Evolutionary conservation across 53 echinoderm and acorn worm species (phyloP).

Genomic region (Arbacia lixula): DNA sequence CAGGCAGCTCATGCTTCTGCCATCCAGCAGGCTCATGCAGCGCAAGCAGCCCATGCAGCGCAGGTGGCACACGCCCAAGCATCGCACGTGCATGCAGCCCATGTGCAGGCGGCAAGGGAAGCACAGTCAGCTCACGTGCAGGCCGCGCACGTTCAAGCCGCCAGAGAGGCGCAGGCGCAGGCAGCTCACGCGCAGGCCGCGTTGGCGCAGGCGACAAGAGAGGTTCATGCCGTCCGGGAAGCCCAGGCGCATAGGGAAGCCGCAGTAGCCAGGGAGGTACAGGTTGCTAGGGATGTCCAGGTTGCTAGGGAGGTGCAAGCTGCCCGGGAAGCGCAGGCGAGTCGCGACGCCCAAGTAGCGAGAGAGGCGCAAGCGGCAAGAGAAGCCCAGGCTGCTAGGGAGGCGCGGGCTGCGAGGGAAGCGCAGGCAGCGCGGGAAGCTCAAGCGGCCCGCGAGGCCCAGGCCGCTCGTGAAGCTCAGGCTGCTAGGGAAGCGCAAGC

Average conservation of each 20-base stretch:
- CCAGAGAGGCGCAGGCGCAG: conserved; percentile 46
- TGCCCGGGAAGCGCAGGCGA: conserved; percentile 19
- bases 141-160: conserved; percentile 51
- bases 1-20: conserved; percentile 54
- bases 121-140: conserved; percentile 52
- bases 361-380: conserved; percentile 40
- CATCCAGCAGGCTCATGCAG: conserved; percentile 50
- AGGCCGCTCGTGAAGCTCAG: conserved; percentile 33
- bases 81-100: conserved; percentile 47
- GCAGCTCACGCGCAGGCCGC: conserved; percentile 55
- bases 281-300: conserved; percentile 34
- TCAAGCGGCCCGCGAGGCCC: conserved; percentile 27
- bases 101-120: conserved; percentile 45
- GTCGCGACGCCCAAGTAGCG: conserved; percentile 19
- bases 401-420: conserved; percentile 20
- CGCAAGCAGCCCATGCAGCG: conserved; percentile 49
- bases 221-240: conserved; percentile 42
- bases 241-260: conserved; percentile 65
- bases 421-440: conserved; percentile 24
- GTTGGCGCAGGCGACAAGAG: conserved; percentile 43
- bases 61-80: conserved; percentile 68
- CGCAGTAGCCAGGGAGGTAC: conserved; percentile 38
- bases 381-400: conserved; percentile 37
- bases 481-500: conserved; percentile 47
- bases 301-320: conserved; percentile 33